Conservation (phyloP, 2,797 vertebrate species). For the Caiman crocodilus region DNA sequence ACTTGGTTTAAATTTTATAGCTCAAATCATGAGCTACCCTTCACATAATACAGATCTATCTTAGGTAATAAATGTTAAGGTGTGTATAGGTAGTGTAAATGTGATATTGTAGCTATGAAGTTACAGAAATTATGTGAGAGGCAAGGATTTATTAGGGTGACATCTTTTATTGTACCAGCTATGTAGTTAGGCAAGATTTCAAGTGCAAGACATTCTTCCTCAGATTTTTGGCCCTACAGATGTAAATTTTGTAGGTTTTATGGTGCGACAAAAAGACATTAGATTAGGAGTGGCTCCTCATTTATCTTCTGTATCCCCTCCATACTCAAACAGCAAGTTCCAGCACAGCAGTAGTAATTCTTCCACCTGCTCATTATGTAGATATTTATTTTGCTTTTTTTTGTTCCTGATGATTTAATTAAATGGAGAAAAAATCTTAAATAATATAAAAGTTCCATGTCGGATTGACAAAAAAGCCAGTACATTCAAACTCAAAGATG, state of each 20-base stretch:
- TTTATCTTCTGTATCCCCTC: not conserved
- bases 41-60: not conserved
- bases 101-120: too few relatives aligned
- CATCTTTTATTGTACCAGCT: too few relatives aligned
- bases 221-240: not conserved
- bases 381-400: not conserved
- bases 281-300: not conserved
- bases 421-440: not conserved
- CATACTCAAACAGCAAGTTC: not conserved
- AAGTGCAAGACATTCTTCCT: not conserved
- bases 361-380: not conserved
- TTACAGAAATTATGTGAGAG: too few relatives aligned
- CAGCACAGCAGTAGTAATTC: not conserved
- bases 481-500: not conserved
- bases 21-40: not conserved
- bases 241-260: not conserved
- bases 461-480: not conserved
- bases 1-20: not conserved
- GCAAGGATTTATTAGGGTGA: too few relatives aligned
- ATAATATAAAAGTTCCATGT: not conserved
- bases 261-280: not conserved
- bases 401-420: not conserved
- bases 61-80: not conserved
- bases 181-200: too few relatives aligned
- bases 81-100: fast-evolving